Base-by-base conservation (phyloP, 2,888 invertebrate genomes). In the Galerucella calmariensis region DNA sequence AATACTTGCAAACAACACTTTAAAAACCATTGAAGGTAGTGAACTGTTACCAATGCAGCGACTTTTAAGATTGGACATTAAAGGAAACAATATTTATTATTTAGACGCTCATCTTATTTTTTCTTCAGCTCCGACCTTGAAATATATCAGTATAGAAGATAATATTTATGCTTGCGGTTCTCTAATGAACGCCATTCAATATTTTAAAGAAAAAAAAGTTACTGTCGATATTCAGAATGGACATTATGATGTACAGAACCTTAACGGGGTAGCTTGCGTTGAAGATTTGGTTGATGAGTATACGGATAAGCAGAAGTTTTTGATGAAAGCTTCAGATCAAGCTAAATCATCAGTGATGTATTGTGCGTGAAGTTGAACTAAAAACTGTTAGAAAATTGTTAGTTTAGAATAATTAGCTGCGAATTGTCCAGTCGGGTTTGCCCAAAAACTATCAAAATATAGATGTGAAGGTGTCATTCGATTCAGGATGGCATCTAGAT, bases 261-360 rank as follows among this genome's bases (percentile, higher is more conserved):
- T 87, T 66, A 83, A 84, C 62, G 86, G 86, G 0, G 83, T 86
- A 63, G 85, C 84, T 58, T 87, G 87, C 73, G 81, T 82, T 10
- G 82, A 85, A 65, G 79, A 79, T 27, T 68, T 70, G 14, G 66
- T 84, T 5, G 76, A 56, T 11, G 77, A 79, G 6, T 75, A 76
- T 35, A 78, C 84, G 51, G 77, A 82, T 14, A 82, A 83, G 72
- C 76, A 81, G 3, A 77, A 80, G 56, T 85, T 84, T 74, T 75
- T 84, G 41, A 74, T 80, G 48, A 78, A 78, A 53, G 83, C 82
- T 20, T 53, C 75, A 35, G 78, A 81, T 12, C 80, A 82, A 67
- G 78, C 81, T 1, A 75, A 79, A 62, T 48, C 14, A n/a, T 51
- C 68, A 20, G 48, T 48, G 10, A 56, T 44, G 4, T 71, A 68